phyloP scores from a whole-genome alignment of 2,797 vertebrate species.

The Pogoniulus pusillus region DNA sequence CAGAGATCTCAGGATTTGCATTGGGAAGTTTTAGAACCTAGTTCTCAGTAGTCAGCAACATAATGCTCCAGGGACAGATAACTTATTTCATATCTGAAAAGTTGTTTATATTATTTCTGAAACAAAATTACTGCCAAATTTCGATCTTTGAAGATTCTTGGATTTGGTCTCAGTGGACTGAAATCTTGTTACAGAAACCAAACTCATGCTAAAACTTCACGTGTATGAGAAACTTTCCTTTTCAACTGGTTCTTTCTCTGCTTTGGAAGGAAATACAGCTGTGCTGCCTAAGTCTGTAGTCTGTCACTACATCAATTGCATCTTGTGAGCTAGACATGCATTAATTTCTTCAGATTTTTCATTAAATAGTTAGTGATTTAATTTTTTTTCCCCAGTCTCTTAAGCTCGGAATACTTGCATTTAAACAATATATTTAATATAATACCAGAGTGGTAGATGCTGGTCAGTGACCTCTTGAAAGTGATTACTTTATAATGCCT shows the following conservation, averaged over 20 bases:
- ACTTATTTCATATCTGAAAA: neutral
- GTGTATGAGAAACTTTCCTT: neutral
- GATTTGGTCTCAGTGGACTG: neutral
- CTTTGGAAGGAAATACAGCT: neutral
- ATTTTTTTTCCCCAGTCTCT: neutral
- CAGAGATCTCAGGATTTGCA: neutral
- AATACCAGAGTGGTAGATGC: neutral
- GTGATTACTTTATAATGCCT: neutral
- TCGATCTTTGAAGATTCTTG: neutral
- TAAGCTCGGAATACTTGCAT: neutral
- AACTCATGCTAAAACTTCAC: neutral
- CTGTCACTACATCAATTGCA: neutral
- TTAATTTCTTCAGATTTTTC: neutral
- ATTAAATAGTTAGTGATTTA: neutral
- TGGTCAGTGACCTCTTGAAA: neutral
- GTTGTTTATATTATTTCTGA: neutral
- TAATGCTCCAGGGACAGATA: neutral
- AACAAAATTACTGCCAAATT: neutral
- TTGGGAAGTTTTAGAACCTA: neutral
- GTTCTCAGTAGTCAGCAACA: neutral
- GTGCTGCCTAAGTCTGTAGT: neutral
- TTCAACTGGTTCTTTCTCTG: neutral
- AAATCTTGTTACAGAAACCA: neutral
- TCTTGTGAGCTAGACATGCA: neutral
- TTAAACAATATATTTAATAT: neutral